Base-by-base conservation (phyloP, 2,113 vertebrate species). In the Sinocyclocheilus grahami region DNA sequence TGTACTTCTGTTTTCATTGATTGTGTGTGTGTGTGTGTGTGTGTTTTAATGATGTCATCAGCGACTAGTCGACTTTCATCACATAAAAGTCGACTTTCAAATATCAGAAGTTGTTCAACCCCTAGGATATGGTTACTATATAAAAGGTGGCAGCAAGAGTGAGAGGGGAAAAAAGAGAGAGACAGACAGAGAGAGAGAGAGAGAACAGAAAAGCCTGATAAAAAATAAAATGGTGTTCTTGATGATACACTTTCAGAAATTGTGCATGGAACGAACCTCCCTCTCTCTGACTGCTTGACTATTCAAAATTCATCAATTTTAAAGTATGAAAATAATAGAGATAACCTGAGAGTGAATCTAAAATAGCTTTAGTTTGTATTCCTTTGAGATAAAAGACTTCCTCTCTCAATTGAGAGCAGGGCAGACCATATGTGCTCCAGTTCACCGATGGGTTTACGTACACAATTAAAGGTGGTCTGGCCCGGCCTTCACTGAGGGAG, bases 341-440 rank as follows among this genome's bases (percentile, higher is more conserved):
- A 88, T 88, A 88, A 86, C 87, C 84, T 72, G 63, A 86, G 85
- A 83, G 81, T 81, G 62, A 86, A 88, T 88, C 75, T 84, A 79
- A 86, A 89, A 89, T 85, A 85, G 77, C 77, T 85, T 85, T 81
- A 42, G 63, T 86, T 86, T 83, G 55, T 86, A 89, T 89, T 89
- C 85, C 76, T 84, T 55, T 60, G 85, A 67, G 85, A 86, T 81
- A 86, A 81, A 85, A 75, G 69, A 39, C 67, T 55, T 84, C 75
- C 84, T 27, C 10, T 27, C 63, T 86, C 27, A 48, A 74, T 82
- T 51, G 84, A 86, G 51, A 83, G 65, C 78, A 75, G 60, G 67
- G 65, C 60, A 80, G 84, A 55, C 83, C n/a, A 39, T 27, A 76
- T 86, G 85, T 79, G 75, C 83, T 85, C 74, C 53, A 85, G 20